Evolutionary conservation across 2,888 invertebrate genomes (phyloP).

Genomic region (Poecilobothrus nobilitatus): DNA sequence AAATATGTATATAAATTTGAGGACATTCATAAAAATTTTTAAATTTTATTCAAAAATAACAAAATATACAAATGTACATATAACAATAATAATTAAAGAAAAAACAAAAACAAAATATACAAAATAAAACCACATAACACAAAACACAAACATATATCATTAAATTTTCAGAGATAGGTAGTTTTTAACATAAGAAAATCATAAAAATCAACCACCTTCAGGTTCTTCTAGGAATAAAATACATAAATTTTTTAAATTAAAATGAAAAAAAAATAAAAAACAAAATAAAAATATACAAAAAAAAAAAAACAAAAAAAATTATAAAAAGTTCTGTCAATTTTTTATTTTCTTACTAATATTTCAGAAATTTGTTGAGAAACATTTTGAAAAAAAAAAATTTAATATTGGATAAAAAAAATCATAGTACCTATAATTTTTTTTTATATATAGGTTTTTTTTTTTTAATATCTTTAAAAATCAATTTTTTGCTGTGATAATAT

Average conservation of each 20-base stretch:
- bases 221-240: background rate
- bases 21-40: background rate
- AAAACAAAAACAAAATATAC: background rate
- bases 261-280: background rate
- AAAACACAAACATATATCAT: background rate
- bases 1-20: background rate
- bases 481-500: too few species aligned
- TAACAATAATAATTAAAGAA: too few species aligned
- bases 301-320: background rate
- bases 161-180: background rate
- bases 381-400: too few species aligned
- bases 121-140: too few species aligned
- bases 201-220: background rate
- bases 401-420: too few species aligned
- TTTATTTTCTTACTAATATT: background rate
- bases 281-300: background rate
- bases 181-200: too few species aligned
- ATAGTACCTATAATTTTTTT: too few species aligned
- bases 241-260: background rate
- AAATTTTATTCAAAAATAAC: too few species aligned
- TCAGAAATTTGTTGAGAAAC: constrained; percentile 1
- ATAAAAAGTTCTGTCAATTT: background rate
- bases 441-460: too few species aligned
- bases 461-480: too few species aligned
- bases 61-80: background rate